Evolutionary conservation across 1,140 invertebrate genomes (phyloP).

Genomic region (Ruditapes philippinarum): DNA sequence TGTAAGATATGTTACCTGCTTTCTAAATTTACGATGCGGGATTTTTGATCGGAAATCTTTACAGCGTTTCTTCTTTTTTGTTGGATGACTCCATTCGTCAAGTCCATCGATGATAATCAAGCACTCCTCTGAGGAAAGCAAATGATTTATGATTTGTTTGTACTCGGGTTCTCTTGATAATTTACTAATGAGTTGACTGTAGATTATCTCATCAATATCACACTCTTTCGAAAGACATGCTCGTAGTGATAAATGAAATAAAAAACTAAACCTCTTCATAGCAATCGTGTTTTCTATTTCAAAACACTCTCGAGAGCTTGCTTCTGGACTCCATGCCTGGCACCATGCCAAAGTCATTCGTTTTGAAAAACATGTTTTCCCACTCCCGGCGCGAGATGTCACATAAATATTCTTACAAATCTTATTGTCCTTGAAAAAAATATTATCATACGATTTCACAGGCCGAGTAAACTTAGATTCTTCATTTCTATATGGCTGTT

Average conservation of each 20-base stretch:
- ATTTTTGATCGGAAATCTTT: not conserved
- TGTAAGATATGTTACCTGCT: not conserved
- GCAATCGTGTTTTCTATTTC: not conserved
- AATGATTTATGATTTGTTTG: not conserved
- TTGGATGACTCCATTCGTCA: not conserved
- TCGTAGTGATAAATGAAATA: not conserved
- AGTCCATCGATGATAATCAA: not conserved
- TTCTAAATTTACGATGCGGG: not conserved
- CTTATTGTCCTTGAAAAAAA: not conserved
- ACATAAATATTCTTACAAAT: not conserved
- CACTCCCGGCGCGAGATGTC: not conserved
- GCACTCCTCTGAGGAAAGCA: not conserved
- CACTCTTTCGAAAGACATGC: not conserved
- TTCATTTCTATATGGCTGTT: not conserved
- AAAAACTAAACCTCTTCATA: not conserved
- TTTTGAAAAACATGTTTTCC: not conserved
- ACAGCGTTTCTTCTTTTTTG: not conserved
- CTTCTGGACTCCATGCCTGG: not conserved
- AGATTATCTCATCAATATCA: not conserved
- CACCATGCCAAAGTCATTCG: not conserved
- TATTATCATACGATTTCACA: not conserved
- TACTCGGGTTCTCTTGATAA: not conserved
- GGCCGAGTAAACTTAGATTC: not conserved
- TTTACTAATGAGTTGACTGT: not conserved
- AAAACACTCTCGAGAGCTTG: not conserved